A percentile compares a stretch with the other conserved stretches of the same genome.
phyloP scores from a whole-genome alignment of 92 coral and sea anemone genomes.

The Diadumene lineata region DNA sequence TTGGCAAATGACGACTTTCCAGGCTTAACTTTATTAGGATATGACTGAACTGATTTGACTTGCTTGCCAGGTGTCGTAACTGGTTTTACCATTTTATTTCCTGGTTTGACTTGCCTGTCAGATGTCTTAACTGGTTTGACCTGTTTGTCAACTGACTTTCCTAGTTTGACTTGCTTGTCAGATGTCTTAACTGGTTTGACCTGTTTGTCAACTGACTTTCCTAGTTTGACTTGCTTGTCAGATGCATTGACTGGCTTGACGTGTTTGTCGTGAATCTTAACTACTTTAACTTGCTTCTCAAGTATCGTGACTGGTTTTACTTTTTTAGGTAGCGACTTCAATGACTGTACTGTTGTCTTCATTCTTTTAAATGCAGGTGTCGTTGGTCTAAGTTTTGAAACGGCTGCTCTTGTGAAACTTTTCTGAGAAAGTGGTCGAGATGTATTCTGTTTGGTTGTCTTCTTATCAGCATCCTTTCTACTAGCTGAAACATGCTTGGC shows the following conservation, averaged over 20 bases:
- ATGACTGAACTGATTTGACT: not conserved
- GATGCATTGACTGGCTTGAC: not conserved
- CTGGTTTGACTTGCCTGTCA: not conserved
- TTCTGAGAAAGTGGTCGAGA: not conserved
- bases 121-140: not conserved
- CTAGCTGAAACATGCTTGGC: not conserved
- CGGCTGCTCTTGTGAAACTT: not conserved
- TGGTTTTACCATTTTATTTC: no score
- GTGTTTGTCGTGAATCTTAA: not conserved
- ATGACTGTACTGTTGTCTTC: no score
- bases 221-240: not conserved
- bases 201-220: not conserved
- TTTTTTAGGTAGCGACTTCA: not conserved
- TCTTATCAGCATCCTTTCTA: not conserved
- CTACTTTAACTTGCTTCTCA: not conserved
- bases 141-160: not conserved
- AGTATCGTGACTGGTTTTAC: not conserved
- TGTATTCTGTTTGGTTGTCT: not conserved
- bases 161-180: not conserved
- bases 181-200: not conserved
- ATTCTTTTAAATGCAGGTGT: not conserved
- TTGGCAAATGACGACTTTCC: not conserved
- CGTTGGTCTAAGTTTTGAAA: not conserved
- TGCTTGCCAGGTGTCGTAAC: not conserved
- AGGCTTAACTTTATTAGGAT: not conserved